Evolutionary conservation across 2,113 vertebrate species (phyloP), one percentile per base, ranked within the genome.

Genomic region (Gambusia affinis): DNA sequence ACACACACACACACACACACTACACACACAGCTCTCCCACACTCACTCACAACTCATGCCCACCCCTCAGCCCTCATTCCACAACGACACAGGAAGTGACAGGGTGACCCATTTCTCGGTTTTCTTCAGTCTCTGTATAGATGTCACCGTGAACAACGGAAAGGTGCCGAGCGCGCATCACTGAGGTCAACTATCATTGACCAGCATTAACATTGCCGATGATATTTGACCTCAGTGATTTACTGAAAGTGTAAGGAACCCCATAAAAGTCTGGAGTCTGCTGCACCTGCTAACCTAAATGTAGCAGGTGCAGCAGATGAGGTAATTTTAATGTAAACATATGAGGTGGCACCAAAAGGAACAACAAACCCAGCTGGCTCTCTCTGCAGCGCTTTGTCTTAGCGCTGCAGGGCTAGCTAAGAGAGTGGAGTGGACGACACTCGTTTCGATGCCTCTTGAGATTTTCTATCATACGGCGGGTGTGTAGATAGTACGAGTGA

Each of bases 91-190:
- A 93, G 90, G 92, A 93, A 91, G 89, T 84, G 44, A 85, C 37
- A 72, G 75, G 85, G 66, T 89, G 91, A 92, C 90, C 89, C 91
- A 90, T 80, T 92, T 93, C 72, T 90, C 88, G 80, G 76, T 82
- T 87, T 61, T 70, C 67, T 83, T 80, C 81, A 82, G 84, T 87
- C 67, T 76, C 44, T 70, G 51, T 63, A 65, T 67, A 82, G 35
- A 78, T 70, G 73, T 84, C 76, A 87, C 69, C 29, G 44, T 60
- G 60, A 75, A 60, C 57, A 74, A 71, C 24, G 80, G 81, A 89
- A 92, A 87, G 10, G 54, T 64, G 70, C 77, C 51, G 39, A 60
- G 1, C 0, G 0, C 30, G 54, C 65, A 27, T 27, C 27, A 27
- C 27, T 27, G 27, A 27, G 27, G 27, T 27, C 27, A 27, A 27